These are phyloP conservation scores for Myodes glareolus DNA, from an alignment of 2,113 vertebrate species.

Conservation along the genomic window DNA sequence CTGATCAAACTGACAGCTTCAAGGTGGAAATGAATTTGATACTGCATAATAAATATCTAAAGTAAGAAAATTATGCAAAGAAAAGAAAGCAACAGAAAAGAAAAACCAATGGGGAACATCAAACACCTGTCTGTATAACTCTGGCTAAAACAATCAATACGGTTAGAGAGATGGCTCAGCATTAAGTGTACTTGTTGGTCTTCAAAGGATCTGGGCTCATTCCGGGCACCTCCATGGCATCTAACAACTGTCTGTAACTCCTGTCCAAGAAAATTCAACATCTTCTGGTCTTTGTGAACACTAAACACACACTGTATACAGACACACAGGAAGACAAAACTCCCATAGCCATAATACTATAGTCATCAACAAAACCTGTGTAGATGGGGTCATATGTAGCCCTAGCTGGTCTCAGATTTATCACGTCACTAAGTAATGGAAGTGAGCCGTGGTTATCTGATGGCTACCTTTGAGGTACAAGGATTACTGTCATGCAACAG, in stretches of 20 bases:
- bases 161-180: background rate
- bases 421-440: background rate
- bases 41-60: conserved; percentile 40
- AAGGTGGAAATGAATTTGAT: conserved; percentile 36
- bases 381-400: background rate
- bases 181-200: too few species aligned
- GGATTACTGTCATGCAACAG: background rate
- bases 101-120: background rate
- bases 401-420: background rate
- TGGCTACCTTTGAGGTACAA: background rate
- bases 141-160: background rate
- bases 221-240: too few species aligned
- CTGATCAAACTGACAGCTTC: conserved; percentile 13
- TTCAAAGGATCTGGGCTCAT: too few species aligned
- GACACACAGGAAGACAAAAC: background rate
- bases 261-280: too few species aligned
- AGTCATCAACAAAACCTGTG: background rate
- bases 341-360: background rate
- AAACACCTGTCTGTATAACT: background rate
- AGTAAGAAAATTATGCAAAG: conserved; percentile 42
- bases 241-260: too few species aligned
- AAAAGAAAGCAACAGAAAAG: conserved; percentile 50
- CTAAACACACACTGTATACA: background rate
- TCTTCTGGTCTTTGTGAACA: too few species aligned
- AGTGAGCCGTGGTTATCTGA: background rate